Percentiles rank a stretch among this genome's conserved stretches.
These are phyloP conservation scores for Catharus fuscescens DNA, from an alignment of 2,113 vertebrate species.

Conservation along the genomic window DNA sequence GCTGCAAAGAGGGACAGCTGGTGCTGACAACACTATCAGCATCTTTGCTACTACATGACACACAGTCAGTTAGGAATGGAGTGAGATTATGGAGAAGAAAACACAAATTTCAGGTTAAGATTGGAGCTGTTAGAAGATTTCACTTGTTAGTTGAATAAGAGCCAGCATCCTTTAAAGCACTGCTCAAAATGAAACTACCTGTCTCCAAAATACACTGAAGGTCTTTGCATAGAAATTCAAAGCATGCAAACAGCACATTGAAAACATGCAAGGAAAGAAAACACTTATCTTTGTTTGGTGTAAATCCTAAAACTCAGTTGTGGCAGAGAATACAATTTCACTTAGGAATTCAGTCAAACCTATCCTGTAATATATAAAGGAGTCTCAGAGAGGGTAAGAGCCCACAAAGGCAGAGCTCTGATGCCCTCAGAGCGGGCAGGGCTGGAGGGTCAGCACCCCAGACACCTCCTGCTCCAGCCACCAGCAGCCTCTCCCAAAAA, in stretches of 20 bases:
- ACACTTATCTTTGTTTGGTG: not conserved
- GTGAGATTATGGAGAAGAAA: not conserved
- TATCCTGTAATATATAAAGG: not conserved
- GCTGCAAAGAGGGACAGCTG: conserved; percentile 50
- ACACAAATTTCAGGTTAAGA: conserved; percentile 37
- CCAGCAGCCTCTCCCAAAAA: not conserved
- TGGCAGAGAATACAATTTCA: not conserved
- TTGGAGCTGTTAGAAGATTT: not conserved
- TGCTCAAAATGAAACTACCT: not conserved
- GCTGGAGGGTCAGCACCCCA: not conserved
- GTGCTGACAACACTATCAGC: conserved; percentile 38
- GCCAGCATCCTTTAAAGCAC: not conserved
- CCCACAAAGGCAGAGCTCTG: not conserved
- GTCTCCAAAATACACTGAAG: not conserved
- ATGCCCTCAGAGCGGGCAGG: not conserved
- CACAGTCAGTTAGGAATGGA: not conserved
- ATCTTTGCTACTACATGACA: conserved; percentile 30
- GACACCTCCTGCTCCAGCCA: not conserved
- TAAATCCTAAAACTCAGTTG: not conserved
- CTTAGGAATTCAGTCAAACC: not conserved
- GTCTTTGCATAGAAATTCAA: not conserved
- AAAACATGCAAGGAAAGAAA: not conserved
- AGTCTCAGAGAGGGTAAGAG: not conserved
- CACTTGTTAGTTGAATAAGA: not conserved
- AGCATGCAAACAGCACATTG: not conserved